Conservation (phyloP, 2,797 vertebrate genomes). For the Pelobates cultripes region DNA sequence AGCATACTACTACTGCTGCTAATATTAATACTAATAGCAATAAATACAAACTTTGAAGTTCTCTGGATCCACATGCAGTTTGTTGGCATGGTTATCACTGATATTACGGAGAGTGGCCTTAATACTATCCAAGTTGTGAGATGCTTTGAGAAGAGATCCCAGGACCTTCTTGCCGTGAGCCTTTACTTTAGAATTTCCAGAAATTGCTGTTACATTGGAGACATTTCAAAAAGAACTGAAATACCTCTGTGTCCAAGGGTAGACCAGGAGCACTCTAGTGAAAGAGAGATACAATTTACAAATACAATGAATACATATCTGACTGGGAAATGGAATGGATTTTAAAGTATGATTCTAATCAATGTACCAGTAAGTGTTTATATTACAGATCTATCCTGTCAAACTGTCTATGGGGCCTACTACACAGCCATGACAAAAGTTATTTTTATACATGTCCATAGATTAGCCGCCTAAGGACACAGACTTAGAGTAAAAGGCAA, state of each 20-base stretch:
- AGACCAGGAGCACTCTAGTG: constrained; percentile 75
- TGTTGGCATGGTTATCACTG: constrained; percentile 82
- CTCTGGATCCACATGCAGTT: constrained; percentile 86
- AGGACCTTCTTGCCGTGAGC: constrained; percentile 74
- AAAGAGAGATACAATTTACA: not conserved
- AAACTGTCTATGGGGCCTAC: too few species aligned
- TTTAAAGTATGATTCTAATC: too few species aligned
- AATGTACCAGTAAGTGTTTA: too few species aligned
- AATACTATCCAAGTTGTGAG: constrained; percentile 68
- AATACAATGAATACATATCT: not conserved
- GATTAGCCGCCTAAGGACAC: too few species aligned
- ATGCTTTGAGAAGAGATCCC: constrained; percentile 68
- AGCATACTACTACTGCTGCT: too few species aligned
- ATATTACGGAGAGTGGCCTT: constrained; percentile 67
- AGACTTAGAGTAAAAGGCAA: too few species aligned
- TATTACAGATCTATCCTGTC: too few species aligned
- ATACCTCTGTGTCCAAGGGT: constrained; percentile 84
- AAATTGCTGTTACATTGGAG: constrained; percentile 71
- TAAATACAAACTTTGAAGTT: constrained; percentile 78
- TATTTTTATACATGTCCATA: too few species aligned
- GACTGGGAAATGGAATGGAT: not conserved
- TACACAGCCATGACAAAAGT: too few species aligned
- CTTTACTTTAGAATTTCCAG: constrained; percentile 68
- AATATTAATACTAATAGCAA: too few species aligned
- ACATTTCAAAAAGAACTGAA: constrained; percentile 74